Evolutionary conservation across 2,888 invertebrate species (phyloP), one percentile per base, ranked within the genome.

Genomic region (Chrysina gloriosa): DNA sequence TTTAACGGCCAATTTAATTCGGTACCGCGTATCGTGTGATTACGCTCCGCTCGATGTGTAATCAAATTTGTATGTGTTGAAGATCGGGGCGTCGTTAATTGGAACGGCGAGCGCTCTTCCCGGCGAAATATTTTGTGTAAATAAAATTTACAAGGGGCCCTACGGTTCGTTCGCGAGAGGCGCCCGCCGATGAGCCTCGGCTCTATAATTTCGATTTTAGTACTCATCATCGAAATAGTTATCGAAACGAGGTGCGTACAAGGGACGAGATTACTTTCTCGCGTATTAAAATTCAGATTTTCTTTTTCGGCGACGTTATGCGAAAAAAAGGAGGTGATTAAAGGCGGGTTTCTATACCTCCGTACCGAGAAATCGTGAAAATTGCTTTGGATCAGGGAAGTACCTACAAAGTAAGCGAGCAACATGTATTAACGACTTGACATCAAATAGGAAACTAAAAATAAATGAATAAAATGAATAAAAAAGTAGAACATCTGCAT

Each of bases 41-140:
- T 58, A 58, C 27, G 21, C 23, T 9, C 27, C 11, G n/a, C 19
- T 39, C 58, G 39, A 58, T 39, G 14, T 39, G 39, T 58, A 58
- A 58, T 58, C 58, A 58, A 39, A 58, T 58, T 58, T 25, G 58
- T 58, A 58, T 58, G 58, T 58, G 58, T 58, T 39, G 39, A 52
- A 58, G 39, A 58, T 58, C 31, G 58, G 58, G 48, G 9, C n/a
- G 50, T 29, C 31, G 29, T 58, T 58, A 58, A 58, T 58, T 58
- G 39, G 58, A 58, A 52, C 45, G 7, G 19, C 4, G 42, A 7
- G 16, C 45, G 3, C 11, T 27, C 5, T 14, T 14, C 27, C 19
- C 25, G 39, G 19, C 7, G 9, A 52, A 39, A 25, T 58, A 39
- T 58, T 58, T 58, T 58, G 58, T 58, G 58, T 58, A 58, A 58